These are phyloP conservation scores for Spatula clypeata DNA, from an alignment of 2,797 vertebrate genomes.

Conservation along the genomic window DNA sequence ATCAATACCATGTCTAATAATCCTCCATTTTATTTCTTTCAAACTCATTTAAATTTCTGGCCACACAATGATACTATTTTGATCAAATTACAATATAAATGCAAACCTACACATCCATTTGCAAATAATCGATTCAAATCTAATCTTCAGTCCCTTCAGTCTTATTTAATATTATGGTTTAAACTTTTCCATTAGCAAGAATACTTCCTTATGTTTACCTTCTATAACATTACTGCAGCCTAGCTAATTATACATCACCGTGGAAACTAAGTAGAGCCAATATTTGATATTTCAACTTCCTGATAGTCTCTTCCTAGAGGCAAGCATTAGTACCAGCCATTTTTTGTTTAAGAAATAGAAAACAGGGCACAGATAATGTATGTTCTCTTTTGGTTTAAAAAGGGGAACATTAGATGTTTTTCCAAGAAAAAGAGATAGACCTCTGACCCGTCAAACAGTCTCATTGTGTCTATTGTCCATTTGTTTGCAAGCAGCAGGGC, in stretches of 20 bases:
- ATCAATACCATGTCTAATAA: background rate
- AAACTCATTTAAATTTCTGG: conserved; percentile 16
- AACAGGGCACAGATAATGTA: conserved; percentile 75
- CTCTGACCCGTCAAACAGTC: conserved; percentile 45
- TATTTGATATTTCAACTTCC: conserved; percentile 71
- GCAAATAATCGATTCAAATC: conserved; percentile 29
- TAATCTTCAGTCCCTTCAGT: background rate
- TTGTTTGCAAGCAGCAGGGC: conserved; percentile 63
- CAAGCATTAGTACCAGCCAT: conserved; percentile 66
- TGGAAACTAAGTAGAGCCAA: conserved; percentile 59
- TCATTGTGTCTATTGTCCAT: conserved; percentile 47
- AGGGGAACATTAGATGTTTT: conserved; percentile 64
- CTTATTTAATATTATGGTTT: conserved; percentile 23
- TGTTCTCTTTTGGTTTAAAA: conserved; percentile 56
- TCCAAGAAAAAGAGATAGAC: conserved; percentile 61
- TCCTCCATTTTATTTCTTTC: conserved; percentile 9
- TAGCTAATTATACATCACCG: conserved; percentile 60
- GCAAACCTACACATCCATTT: background rate
- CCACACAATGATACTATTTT: background rate
- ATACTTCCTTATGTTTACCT: conserved; percentile 45
- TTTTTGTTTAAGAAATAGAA: conserved; percentile 78
- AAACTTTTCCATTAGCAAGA: conserved; percentile 53
- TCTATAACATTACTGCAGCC: conserved; percentile 35
- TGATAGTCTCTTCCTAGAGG: conserved; percentile 58
- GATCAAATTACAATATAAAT: conserved; percentile 38